These are phyloP conservation scores for Oplegnathus fasciatus DNA, from an alignment of 2,113 vertebrate genomes.

Conservation along the genomic window DNA sequence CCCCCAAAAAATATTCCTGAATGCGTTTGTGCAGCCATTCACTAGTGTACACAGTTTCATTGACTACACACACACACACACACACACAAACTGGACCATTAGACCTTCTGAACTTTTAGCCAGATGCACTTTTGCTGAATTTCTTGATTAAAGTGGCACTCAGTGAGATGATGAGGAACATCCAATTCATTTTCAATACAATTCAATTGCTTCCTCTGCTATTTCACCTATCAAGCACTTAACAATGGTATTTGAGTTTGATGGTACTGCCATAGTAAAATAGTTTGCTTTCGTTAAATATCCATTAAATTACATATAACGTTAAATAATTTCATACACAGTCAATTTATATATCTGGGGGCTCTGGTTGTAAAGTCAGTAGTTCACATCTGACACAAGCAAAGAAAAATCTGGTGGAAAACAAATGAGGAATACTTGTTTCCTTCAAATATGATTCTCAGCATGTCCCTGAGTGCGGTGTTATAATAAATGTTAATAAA, in stretches of 20 bases:
- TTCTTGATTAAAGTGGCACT: slow-evolving; percentile 36
- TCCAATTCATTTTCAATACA: slow-evolving; percentile 11
- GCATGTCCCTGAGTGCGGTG: slow-evolving; percentile 3
- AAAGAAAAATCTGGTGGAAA: background rate
- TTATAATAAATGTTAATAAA: slow-evolving; percentile 61
- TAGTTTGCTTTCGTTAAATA: slow-evolving; percentile 15
- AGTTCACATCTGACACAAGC: slow-evolving; percentile 25
- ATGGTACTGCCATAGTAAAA: background rate
- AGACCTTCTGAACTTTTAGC: slow-evolving; percentile 19
- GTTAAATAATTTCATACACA: background rate
- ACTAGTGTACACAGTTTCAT: background rate
- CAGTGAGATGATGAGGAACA: slow-evolving; percentile 19
- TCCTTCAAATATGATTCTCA: slow-evolving; percentile 26
- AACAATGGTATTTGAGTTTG: background rate
- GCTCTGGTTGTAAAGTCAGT: background rate
- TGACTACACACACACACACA: slow-evolving; percentile 6
- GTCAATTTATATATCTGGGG: background rate
- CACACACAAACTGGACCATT: slow-evolving; percentile 25
- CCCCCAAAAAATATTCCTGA: background rate
- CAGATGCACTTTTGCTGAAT: slow-evolving; percentile 21
- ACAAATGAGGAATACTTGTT: slow-evolving; percentile 27
- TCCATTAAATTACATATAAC: background rate
- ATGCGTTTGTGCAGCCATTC: background rate
- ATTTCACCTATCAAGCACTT: slow-evolving; percentile 6
- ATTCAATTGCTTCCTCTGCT: slow-evolving; percentile 3